phyloP scores from a whole-genome alignment of 1,140 invertebrate genomes.

The Apis florea region DNA sequence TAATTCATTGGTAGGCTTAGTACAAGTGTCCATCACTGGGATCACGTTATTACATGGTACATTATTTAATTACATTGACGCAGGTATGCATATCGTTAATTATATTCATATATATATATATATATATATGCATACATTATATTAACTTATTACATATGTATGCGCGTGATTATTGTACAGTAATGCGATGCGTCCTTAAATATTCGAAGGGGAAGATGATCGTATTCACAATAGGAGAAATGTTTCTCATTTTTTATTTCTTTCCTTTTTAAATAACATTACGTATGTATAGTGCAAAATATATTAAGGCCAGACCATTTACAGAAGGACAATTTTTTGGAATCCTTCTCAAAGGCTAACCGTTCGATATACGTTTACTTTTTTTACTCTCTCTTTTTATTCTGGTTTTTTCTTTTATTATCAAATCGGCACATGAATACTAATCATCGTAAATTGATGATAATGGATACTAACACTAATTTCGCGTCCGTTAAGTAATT shows the following conservation, averaged over 20 bases:
- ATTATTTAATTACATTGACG: constrained; percentile 66
- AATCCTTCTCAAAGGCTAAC: constrained; percentile 44
- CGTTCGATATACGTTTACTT: constrained; percentile 2
- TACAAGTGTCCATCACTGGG: constrained; percentile 53
- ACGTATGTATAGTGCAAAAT: constrained; percentile 58
- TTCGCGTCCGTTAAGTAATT: neutral
- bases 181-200: constrained; percentile 62
- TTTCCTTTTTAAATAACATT: constrained; percentile 1
- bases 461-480: neutral
- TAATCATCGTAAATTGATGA: neutral
- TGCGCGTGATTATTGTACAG: constrained; percentile 71
- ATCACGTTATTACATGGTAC: constrained; percentile 49
- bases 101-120: constrained; percentile 55
- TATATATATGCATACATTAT: constrained; percentile 24
- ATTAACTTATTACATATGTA: constrained; percentile 46
- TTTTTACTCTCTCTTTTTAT: neutral
- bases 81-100: constrained; percentile 62
- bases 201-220: constrained; percentile 40
- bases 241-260: constrained; percentile 21
- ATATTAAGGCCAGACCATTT: constrained; percentile 61
- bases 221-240: constrained; percentile 62
- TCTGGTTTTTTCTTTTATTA: neutral
- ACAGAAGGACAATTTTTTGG: constrained; percentile 29
- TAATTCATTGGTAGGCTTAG: constrained; percentile 58
- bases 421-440: constrained; percentile 14